A percentile compares a stretch with the other conserved stretches of the same genome.
These are phyloP conservation scores for Lasioglossum calceatum DNA, from an alignment of 2,888 invertebrate genomes.

Conservation along the genomic window DNA sequence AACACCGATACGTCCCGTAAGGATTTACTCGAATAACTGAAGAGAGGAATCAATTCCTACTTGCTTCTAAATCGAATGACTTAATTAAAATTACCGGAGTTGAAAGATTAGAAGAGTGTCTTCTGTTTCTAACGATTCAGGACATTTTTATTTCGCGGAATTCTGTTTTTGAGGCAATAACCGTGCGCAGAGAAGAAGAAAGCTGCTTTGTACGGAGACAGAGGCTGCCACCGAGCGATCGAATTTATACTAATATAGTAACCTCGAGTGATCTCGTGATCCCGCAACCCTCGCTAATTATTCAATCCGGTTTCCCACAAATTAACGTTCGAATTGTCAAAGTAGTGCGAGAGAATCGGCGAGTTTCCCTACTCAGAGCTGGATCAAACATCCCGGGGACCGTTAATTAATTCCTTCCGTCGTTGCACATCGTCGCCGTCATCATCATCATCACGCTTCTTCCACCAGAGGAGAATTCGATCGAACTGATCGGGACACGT, in stretches of 20 bases:
- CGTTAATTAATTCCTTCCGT: conserved; percentile 32
- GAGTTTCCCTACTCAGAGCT: not conserved
- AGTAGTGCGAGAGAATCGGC: conserved; percentile 9
- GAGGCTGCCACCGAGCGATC: not conserved
- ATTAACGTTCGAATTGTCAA: conserved; percentile 39
- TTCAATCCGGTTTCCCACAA: conserved; percentile 22
- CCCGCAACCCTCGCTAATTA: conserved; percentile 28
- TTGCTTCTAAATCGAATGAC: no score
- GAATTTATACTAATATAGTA: not conserved
- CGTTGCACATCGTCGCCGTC: not conserved
- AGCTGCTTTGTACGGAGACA: no score
- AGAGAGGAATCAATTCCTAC: no score
- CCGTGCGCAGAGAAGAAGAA: not conserved
- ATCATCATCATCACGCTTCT: not conserved
- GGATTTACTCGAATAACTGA: no score
- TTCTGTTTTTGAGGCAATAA: no score
- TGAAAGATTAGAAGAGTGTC: no score
- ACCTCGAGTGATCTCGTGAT: not conserved
- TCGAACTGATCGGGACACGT: not conserved
- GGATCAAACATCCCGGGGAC: conserved; percentile 17
- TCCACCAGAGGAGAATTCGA: not conserved
- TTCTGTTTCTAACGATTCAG: no score
- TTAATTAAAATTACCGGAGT: no score
- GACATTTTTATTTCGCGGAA: no score
- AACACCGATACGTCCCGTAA: no score